Evolutionary conservation across 2,797 vertebrate species (phyloP), one percentile per base, ranked within the genome.

Genomic region (Hylomyscus alleni): DNA sequence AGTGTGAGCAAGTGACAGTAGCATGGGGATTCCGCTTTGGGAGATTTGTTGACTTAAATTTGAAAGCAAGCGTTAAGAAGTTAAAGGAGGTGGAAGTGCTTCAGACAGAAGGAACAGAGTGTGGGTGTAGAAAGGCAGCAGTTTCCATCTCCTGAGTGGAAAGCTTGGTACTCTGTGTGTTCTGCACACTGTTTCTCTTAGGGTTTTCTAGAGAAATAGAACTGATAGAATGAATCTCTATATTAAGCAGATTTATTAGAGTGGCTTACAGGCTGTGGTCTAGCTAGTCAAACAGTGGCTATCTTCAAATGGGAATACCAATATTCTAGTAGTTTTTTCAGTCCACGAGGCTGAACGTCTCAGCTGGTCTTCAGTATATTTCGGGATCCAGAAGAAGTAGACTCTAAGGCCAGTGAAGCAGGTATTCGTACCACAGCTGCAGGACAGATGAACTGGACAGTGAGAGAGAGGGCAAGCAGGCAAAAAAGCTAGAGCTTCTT

Each of bases 11-110:
- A 60, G 24, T 60, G 58, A 13, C 62, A 90, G 2, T 67, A 37
- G 24, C 15, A 89, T 37, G 76, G 84, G 50, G 37, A 31, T 91
- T 91, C 50, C 58, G 60, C 7, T 60, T 52, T 34, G 34, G 26
- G 83, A 90, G 40, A 17, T 52, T 77, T 73, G 14, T 82, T 80
- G 60, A 88, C 83, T 88, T 95, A 85, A 47, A 69, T 62, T 54
- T 88, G 93, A 96, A 91, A 37, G 7, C 52, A n/a, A 65, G 40
- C 60, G 56, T 90, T 75, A 67, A 87, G n/a, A 60, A 83, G 31
- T 78, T 87, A 77, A 69, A 40, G 50, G 7, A 26, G 44, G 0
- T 54, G 7, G n/a, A 65, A 31, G 34, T 17, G 26, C 92, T 78
- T 78, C 37, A 89, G 31, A 83, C 14, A 1, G 12, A 72, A 58